These are phyloP conservation scores for Megathymus violae DNA, from an alignment of 1,140 invertebrate genomes.

Conservation along the genomic window DNA sequence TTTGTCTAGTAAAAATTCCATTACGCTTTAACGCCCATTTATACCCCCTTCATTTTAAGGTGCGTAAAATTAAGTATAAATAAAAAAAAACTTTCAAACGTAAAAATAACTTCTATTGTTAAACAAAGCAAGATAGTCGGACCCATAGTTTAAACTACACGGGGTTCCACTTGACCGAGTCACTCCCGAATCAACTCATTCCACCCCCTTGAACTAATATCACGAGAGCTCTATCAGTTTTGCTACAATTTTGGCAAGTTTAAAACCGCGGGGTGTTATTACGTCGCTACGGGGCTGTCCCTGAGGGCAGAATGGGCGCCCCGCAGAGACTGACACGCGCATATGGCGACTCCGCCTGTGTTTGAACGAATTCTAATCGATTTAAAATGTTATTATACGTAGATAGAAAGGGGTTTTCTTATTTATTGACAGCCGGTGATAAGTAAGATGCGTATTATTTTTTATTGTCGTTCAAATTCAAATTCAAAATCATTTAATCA, in stretches of 20 bases:
- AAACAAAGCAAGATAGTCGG: neutral
- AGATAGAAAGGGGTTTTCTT: slow-evolving; percentile 27
- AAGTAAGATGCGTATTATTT: neutral
- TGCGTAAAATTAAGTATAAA: too few relatives aligned
- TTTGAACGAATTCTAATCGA: slow-evolving; percentile 31
- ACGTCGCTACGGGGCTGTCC: slow-evolving; percentile 13
- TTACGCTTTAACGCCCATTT: too few relatives aligned
- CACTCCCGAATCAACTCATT: slow-evolving; percentile 19
- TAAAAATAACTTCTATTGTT: neutral
- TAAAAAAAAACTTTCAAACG: too few relatives aligned
- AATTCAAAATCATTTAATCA: too few relatives aligned
- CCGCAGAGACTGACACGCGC: slow-evolving; percentile 18
- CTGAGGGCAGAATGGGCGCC: slow-evolving; percentile 18
- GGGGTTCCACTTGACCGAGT: slow-evolving; percentile 13
- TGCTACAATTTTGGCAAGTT: slow-evolving; percentile 27
- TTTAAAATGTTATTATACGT: slow-evolving; percentile 29
- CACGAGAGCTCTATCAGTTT: slow-evolving; percentile 24
- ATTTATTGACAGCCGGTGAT: slow-evolving; percentile 24
- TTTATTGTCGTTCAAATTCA: neutral
- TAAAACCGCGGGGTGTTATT: slow-evolving; percentile 28
- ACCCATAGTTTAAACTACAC: neutral
- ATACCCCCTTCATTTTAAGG: too few relatives aligned
- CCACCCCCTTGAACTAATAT: slow-evolving; percentile 19
- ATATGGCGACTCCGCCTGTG: slow-evolving; percentile 17
- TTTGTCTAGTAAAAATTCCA: too few relatives aligned